A percentile compares a stretch with the other conserved stretches of the same genome.
Evolutionary conservation across 2,113 vertebrate genomes (phyloP).

Genomic region (Halcyon malimbica): DNA sequence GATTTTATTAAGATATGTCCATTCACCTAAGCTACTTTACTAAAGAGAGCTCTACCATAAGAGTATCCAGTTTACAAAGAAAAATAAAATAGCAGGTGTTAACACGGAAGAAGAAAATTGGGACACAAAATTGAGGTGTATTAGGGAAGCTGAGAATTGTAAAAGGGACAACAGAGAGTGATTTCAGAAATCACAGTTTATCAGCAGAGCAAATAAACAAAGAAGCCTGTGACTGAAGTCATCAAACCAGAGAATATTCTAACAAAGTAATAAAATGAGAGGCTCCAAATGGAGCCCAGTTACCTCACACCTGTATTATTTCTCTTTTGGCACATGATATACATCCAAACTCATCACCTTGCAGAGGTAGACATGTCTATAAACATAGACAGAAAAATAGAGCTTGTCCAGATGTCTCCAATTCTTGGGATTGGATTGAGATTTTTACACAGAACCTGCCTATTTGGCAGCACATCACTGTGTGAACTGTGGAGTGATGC

Average conservation of each 20-base stretch:
- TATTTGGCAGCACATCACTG: not conserved
- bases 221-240: not conserved
- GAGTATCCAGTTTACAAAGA: not conserved
- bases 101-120: conserved; percentile 9
- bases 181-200: conserved; percentile 44
- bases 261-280: not conserved
- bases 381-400: not conserved
- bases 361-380: not conserved
- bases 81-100: conserved; percentile 24
- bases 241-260: not conserved
- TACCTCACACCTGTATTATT: not conserved
- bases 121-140: conserved; percentile 19
- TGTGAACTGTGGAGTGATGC: not conserved
- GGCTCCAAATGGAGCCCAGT: not conserved
- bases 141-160: conserved; percentile 30
- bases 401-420: not conserved
- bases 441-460: not conserved
- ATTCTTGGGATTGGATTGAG: not conserved
- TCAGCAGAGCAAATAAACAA: conserved; percentile 46
- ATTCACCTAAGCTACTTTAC: not conserved
- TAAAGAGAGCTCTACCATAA: not conserved
- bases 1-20: not conserved
- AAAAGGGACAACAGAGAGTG: conserved; percentile 4
- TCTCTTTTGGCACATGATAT: not conserved
- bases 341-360: not conserved